phyloP scores from a whole-genome alignment of 2,797 vertebrate species.

The Cheracebus regulus region DNA sequence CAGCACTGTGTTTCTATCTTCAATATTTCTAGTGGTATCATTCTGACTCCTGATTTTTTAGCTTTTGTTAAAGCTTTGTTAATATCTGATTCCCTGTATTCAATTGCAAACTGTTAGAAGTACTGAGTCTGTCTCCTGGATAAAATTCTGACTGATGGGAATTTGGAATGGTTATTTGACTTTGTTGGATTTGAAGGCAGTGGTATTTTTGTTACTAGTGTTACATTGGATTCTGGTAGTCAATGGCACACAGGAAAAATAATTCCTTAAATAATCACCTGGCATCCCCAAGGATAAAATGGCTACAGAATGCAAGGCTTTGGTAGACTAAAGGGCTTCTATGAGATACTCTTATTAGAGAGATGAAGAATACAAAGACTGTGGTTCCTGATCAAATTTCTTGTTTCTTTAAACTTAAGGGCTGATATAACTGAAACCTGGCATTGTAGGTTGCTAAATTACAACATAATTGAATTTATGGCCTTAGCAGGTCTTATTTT shows the following conservation, averaged over 20 bases:
- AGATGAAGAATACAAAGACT: not conserved
- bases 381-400: not conserved
- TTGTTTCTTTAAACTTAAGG: not conserved
- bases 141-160: not conserved
- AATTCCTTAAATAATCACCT: not conserved
- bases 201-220: not conserved
- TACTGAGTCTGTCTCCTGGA: not conserved
- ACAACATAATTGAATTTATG: not conserved
- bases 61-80: not conserved
- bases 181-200: not conserved
- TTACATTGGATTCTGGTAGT: not conserved
- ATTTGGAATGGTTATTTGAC: conserved; percentile 9
- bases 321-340: not conserved
- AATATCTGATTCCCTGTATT: not conserved
- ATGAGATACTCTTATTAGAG: not conserved
- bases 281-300: not conserved
- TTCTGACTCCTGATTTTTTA: not conserved
- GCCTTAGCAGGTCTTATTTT: not conserved
- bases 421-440: not conserved
- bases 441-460: not conserved
- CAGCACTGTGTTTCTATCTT: not conserved
- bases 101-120: not conserved
- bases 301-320: not conserved
- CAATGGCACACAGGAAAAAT: not conserved
- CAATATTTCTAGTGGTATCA: not conserved